These are phyloP conservation scores for Willowsia nigromaculata DNA, from an alignment of 2,888 invertebrate genomes.

Conservation along the genomic window DNA sequence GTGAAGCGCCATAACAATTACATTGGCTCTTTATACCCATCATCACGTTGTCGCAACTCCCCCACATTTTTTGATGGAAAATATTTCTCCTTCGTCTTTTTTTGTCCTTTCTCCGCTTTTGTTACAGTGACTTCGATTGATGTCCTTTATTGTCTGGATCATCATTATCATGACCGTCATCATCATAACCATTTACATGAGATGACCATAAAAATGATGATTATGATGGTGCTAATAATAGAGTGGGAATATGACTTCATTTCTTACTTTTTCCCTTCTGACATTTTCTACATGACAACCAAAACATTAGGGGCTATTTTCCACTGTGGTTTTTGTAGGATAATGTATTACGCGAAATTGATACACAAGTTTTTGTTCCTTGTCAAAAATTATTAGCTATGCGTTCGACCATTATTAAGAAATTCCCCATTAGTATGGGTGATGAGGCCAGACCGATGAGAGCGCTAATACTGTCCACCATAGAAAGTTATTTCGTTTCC, in stretches of 20 bases:
- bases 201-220: conserved; percentile 29
- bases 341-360: no score
- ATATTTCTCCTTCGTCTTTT: neutral
- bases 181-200: conserved; percentile 26
- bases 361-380: no score
- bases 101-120: conserved; percentile 26
- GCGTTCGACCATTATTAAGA: no score
- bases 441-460: no score
- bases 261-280: neutral
- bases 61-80: neutral
- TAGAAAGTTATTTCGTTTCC: neutral
- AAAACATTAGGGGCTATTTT: neutral
- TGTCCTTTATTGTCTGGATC: conserved; percentile 31
- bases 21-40: neutral
- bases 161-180: conserved; percentile 15
- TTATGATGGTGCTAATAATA: conserved; percentile 17
- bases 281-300: neutral
- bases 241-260: neutral
- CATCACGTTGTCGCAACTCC: neutral
- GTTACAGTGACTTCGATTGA: conserved; percentile 7
- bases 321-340: no score
- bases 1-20: neutral
- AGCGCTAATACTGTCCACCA: neutral
- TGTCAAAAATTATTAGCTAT: no score
- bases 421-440: no score